Conservation (phyloP, 2,888 invertebrate species). For the Leptarthrus brevirostris region DNA sequence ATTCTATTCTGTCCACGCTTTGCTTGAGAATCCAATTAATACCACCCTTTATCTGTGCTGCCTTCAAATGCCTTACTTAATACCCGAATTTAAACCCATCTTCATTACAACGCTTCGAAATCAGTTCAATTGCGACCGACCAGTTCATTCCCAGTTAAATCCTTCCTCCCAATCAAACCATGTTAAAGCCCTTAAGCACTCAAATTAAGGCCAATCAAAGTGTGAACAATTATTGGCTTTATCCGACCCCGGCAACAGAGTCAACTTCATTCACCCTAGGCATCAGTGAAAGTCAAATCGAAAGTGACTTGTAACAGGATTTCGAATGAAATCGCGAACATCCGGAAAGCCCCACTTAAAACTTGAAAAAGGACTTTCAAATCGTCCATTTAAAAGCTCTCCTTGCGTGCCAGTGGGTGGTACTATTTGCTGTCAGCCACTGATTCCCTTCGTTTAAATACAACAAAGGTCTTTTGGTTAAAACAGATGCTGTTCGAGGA, state of each 20-base stretch:
- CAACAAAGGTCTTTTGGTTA: too few relatives aligned
- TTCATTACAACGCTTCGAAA: too few relatives aligned
- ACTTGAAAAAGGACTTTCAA: conserved; percentile 26
- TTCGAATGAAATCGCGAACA: conserved; percentile 15
- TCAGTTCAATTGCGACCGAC: too few relatives aligned
- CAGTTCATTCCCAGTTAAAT: too few relatives aligned
- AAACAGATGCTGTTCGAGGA: too few relatives aligned
- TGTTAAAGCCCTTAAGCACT: neutral
- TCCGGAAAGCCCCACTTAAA: conserved; percentile 26
- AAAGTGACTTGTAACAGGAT: conserved; percentile 27
- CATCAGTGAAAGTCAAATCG: conserved; percentile 18
- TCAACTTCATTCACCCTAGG: neutral
- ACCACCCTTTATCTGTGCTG: too few relatives aligned
- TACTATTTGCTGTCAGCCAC: neutral
- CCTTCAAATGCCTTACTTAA: too few relatives aligned
- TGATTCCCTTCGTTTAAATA: conserved; percentile 21
- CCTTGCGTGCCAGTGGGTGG: neutral
- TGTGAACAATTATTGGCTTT: conserved; percentile 19
- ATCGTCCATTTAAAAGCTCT: conserved; percentile 31
- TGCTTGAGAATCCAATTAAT: too few relatives aligned
- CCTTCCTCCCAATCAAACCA: too few relatives aligned
- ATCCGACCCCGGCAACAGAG: neutral
- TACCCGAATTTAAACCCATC: too few relatives aligned
- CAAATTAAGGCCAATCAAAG: conserved; percentile 31
- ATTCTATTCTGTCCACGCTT: too few relatives aligned